These are phyloP conservation scores for Actias luna DNA, from an alignment of 2,888 invertebrate genomes.

Conservation along the genomic window DNA sequence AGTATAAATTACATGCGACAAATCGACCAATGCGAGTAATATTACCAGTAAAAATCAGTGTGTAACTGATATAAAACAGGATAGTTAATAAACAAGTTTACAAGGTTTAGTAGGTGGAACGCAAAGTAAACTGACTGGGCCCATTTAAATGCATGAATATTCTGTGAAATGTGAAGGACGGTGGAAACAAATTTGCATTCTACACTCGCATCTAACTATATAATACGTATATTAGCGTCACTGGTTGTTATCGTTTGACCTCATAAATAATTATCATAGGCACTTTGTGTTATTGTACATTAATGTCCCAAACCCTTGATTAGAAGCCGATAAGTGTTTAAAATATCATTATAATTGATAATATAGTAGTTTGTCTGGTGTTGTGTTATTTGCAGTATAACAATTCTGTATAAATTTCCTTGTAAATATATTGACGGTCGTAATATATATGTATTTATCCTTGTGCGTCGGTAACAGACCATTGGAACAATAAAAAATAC, in stretches of 20 bases:
- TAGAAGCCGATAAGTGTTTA: background rate
- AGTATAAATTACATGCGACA: no score
- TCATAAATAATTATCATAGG: slow-evolving; percentile 7
- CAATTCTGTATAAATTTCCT: background rate
- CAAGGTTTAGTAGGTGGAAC: slow-evolving; percentile 10
- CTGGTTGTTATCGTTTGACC: slow-evolving; percentile 1
- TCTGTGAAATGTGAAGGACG: slow-evolving; percentile 18
- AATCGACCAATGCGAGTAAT: background rate
- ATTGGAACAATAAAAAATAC: background rate
- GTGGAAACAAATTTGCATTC: slow-evolving; percentile 14
- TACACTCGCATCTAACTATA: slow-evolving; percentile 7
- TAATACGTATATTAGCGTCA: background rate
- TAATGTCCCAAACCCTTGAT: background rate
- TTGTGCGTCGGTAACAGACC: background rate
- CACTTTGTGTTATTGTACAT: background rate
- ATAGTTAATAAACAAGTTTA: slow-evolving; percentile 10
- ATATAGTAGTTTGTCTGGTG: background rate
- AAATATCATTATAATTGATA: background rate
- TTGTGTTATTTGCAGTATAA: background rate
- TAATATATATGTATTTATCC: background rate
- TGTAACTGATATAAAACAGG: background rate
- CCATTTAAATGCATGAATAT: slow-evolving; percentile 19
- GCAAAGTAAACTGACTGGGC: slow-evolving; percentile 2
- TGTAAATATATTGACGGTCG: background rate
- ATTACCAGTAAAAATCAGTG: background rate